These are phyloP conservation scores for Capreolus pygargus DNA, from an alignment of 2,113 vertebrate genomes.

Conservation along the genomic window DNA sequence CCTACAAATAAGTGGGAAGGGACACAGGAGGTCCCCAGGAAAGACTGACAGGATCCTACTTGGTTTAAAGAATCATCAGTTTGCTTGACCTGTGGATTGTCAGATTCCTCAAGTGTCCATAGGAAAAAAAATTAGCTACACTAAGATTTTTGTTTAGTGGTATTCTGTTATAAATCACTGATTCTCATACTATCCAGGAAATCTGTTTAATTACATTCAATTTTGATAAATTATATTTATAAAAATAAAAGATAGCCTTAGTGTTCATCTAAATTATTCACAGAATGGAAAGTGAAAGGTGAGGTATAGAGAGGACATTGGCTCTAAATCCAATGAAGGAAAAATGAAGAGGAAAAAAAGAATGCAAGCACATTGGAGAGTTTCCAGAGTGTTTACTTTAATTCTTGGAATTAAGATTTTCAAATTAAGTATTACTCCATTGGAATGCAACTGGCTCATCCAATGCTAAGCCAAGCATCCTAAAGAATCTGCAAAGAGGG, in stretches of 20 bases:
- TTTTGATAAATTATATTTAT: background rate
- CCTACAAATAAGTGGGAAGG: background rate
- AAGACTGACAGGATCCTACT: background rate
- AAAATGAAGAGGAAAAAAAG: background rate
- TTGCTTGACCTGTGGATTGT: background rate
- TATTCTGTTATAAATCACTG: background rate
- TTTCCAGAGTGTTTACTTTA: slow-evolving; percentile 51
- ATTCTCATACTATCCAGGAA: background rate
- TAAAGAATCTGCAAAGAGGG: background rate
- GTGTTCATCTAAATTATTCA: background rate
- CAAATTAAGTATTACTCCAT: slow-evolving; percentile 64
- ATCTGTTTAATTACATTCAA: background rate
- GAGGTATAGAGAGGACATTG: background rate
- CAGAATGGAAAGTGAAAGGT: background rate
- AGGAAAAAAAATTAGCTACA: background rate
- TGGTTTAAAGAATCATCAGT: background rate
- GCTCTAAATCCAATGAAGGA: slow-evolving; percentile 2
- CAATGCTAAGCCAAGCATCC: slow-evolving; percentile 16
- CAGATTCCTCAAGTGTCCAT: background rate
- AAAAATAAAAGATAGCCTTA: background rate
- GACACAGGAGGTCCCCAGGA: background rate
- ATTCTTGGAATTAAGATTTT: slow-evolving; percentile 60
- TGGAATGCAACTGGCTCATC: slow-evolving; percentile 17
- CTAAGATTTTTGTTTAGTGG: background rate
- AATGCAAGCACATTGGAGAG: background rate